Conservation (phyloP, 2,888 invertebrate genomes). For the Lepidocyrtoides sp. region DNA sequence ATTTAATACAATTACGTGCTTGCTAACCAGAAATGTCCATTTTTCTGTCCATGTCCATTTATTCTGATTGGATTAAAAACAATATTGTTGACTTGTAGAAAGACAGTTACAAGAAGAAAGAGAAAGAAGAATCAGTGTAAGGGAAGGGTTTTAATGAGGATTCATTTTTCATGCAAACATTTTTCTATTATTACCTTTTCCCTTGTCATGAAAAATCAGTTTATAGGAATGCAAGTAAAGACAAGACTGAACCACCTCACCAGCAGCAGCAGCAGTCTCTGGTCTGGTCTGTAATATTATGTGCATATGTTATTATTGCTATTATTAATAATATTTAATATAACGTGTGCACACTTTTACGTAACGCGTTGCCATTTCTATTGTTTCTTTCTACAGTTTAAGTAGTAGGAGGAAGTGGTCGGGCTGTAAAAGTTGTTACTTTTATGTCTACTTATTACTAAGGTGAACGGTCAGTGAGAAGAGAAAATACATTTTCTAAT, state of each 20-base stretch:
- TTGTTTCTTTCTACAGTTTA: neutral
- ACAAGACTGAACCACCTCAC: too few species aligned
- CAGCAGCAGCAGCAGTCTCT: too few species aligned
- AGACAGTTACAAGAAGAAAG: too few species aligned
- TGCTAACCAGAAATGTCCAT: constrained; percentile 26
- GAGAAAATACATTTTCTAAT: neutral
- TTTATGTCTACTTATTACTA: too few species aligned
- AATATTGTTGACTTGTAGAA: too few species aligned
- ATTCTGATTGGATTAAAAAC: constrained; percentile 45
- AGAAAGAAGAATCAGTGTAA: neutral
- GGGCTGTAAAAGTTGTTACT: neutral
- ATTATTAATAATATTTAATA: too few species aligned
- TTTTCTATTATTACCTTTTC: too few species aligned
- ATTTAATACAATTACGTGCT: too few species aligned
- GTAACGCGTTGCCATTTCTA: constrained; percentile 8
- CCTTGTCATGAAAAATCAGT: neutral
- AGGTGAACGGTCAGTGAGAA: neutral
- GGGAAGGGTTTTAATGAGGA: constrained; percentile 48
- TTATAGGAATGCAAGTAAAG: neutral
- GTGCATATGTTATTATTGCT: constrained; percentile 47
- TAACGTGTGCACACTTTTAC: constrained; percentile 37
- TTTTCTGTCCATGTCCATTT: constrained; percentile 28
- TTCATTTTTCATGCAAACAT: neutral
- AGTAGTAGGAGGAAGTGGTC: neutral
- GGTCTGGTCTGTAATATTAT: constrained; percentile 19